phyloP scores from a whole-genome alignment of 2,888 invertebrate genomes.

The Lathronympha strigana region DNA sequence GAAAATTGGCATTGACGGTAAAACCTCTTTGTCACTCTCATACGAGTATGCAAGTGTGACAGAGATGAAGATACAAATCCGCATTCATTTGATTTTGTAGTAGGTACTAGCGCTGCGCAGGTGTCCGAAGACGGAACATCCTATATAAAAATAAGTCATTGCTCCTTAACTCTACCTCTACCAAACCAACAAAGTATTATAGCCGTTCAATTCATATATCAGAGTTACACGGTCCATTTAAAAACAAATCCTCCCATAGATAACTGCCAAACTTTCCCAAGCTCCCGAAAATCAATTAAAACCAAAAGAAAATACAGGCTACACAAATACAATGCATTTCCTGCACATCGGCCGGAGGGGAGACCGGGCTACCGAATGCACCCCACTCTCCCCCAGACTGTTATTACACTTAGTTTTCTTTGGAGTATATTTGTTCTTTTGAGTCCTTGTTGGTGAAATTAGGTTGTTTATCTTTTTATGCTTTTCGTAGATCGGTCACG shows the following conservation, averaged over 20 bases:
- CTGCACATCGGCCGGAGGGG: slow-evolving; percentile 24
- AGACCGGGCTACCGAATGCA: slow-evolving; percentile 10
- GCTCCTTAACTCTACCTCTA: too few species aligned
- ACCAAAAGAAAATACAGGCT: slow-evolving; percentile 27
- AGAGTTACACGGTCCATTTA: background rate
- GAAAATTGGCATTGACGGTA: too few species aligned
- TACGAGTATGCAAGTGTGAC: too few species aligned
- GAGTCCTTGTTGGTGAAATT: slow-evolving; percentile 23
- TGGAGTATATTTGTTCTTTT: slow-evolving; percentile 32
- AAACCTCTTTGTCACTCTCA: too few species aligned
- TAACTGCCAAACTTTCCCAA: slow-evolving; percentile 14
- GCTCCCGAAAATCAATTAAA: slow-evolving; percentile 32
- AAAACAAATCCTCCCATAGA: background rate
- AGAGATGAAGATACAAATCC: too few species aligned
- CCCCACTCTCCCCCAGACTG: slow-evolving; percentile 33
- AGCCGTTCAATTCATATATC: background rate
- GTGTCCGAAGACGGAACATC: too few species aligned
- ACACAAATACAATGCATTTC: slow-evolving; percentile 37
- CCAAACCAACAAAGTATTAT: too few species aligned
- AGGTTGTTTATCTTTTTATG: slow-evolving; percentile 13
- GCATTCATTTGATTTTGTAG: too few species aligned
- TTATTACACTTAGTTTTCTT: slow-evolving; percentile 39
- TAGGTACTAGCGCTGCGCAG: too few species aligned
- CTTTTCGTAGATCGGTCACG: background rate
- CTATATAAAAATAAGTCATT: too few species aligned